Evolutionary conservation across 2,113 vertebrate species (phyloP).

Genomic region (Psittacara wagleri): DNA sequence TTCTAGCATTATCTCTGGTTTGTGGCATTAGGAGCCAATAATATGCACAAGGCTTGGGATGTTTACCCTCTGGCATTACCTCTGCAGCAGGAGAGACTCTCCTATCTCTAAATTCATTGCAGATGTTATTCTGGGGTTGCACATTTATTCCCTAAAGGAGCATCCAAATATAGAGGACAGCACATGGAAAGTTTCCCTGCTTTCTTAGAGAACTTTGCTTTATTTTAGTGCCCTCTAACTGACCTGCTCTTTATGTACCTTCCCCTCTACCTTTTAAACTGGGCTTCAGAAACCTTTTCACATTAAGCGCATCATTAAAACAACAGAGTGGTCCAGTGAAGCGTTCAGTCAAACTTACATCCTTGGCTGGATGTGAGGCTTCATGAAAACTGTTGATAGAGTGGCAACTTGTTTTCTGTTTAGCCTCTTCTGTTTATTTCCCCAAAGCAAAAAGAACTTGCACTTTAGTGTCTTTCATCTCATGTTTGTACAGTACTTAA

Average conservation of each 20-base stretch:
- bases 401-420: neutral
- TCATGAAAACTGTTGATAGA: neutral
- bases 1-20: neutral
- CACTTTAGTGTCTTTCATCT: neutral
- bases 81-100: neutral
- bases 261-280: neutral
- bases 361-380: neutral
- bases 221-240: neutral
- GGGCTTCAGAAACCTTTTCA: neutral
- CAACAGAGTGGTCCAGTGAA: neutral
- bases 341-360: neutral
- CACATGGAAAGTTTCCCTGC: neutral
- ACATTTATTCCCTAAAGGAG: neutral
- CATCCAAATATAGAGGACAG: neutral
- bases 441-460: neutral
- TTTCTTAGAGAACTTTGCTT: neutral
- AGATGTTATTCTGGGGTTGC: neutral
- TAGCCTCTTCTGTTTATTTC: neutral
- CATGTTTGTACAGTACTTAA: neutral
- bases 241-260: neutral
- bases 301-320: conserved; percentile 5
- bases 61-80: neutral
- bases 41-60: neutral
- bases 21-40: neutral
- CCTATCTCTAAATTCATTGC: neutral